phyloP scores from a whole-genome alignment of 2,113 vertebrate genomes.

The Scomber colias region DNA sequence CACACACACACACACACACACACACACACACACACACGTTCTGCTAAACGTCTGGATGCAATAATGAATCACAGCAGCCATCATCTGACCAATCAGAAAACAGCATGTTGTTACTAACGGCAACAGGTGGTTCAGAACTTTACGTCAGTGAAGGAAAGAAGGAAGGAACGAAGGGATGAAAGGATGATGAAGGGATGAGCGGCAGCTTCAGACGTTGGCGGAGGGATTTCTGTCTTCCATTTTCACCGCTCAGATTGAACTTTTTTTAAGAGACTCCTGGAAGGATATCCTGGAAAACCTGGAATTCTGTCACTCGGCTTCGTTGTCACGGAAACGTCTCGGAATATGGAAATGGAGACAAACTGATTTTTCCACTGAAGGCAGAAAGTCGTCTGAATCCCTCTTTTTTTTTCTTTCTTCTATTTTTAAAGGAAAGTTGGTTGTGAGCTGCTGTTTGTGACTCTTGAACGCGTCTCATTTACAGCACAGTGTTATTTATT shows the following conservation, averaged over 20 bases:
- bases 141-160: background rate
- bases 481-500: too few relatives aligned
- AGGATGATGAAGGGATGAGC: background rate
- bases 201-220: background rate
- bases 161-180: background rate
- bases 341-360: background rate
- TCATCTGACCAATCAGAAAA: conserved; percentile 43
- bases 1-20: background rate
- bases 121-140: conserved; percentile 8
- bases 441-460: too few relatives aligned
- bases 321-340: conserved; percentile 16
- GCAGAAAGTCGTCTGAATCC: too few relatives aligned
- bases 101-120: conserved; percentile 5
- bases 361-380: too few relatives aligned
- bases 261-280: background rate
- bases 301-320: background rate
- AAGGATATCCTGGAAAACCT: conserved; percentile 9
- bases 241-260: conserved; percentile 21
- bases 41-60: conserved; percentile 26
- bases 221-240: conserved; percentile 59
- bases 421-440: too few relatives aligned
- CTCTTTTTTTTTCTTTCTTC: too few relatives aligned
- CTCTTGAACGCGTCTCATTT: too few relatives aligned
- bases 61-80: conserved; percentile 42
- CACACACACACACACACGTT: background rate